Conservation (phyloP, 2,888 invertebrate species). For the Molanna angustata region DNA sequence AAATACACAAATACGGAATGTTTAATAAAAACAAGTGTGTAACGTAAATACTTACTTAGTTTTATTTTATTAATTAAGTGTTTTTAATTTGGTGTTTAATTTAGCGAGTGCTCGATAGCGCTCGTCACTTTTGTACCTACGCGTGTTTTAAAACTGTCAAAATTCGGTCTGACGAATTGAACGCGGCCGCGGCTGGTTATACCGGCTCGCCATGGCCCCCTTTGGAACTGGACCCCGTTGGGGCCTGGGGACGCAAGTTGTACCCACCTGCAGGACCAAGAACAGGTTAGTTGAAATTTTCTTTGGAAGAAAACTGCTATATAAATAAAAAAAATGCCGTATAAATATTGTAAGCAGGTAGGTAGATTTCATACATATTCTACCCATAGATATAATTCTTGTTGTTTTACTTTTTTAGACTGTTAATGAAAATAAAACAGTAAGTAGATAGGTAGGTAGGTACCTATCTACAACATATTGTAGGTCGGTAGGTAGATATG, state of each 20-base stretch:
- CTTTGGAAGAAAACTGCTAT: too few species aligned
- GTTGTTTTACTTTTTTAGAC: too few species aligned
- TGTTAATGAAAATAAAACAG: too few species aligned
- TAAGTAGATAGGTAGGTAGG: too few species aligned
- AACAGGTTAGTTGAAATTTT: constrained; percentile 54
- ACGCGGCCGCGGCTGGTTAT: constrained; percentile 70
- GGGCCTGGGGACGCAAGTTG: constrained; percentile 75
- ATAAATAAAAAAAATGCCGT: too few species aligned
- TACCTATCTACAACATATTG: too few species aligned
- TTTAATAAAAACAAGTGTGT: too few species aligned
- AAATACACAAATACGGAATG: too few species aligned
- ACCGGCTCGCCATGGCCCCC: constrained; percentile 81
- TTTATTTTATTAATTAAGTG: not conserved
- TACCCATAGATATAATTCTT: too few species aligned
- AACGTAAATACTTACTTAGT: not conserved
- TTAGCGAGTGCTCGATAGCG: not conserved
- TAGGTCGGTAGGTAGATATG: too few species aligned
- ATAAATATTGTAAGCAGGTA: too few species aligned
- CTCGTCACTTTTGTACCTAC: not conserved
- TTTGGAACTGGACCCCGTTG: constrained; percentile 71
- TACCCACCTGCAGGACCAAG: constrained; percentile 71
- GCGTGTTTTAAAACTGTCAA: constrained; percentile 42
- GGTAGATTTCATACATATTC: too few species aligned
- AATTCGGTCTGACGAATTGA: constrained; percentile 76
- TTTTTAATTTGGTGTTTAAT: not conserved